Evolutionary conservation across 2,113 vertebrate species (phyloP), one percentile per base, ranked within the genome.

Genomic region (Peromyscus polionotus): DNA sequence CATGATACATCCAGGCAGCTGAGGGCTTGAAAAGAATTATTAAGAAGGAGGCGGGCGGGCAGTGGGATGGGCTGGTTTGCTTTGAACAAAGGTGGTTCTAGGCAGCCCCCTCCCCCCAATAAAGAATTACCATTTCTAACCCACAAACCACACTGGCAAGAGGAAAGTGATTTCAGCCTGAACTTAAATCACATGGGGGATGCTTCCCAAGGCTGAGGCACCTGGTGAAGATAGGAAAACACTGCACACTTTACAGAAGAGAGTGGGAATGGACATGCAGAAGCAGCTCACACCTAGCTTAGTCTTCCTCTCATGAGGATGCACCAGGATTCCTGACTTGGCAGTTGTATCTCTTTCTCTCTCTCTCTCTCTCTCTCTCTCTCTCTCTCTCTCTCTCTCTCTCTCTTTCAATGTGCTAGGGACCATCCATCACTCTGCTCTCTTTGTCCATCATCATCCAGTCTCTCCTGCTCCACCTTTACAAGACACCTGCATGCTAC

Each of bases 31-130:
- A 72, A 70, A n/a, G 45, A 70, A 72, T 51, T 17, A 0, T 51
- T 51, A 68, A 70, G 33, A 54, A 88, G 67, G 51, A 70, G 36
- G 22, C 42, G 36, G 36, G 22, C 42, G 22, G 87, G 51, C 22
- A 57, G 16, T 54, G 85, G 68, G 68, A 7, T 73, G 24, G 7
- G 1, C 14, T 59, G 36, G 22, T 59, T 42, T 16, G 36, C 13
- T 39, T 24, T 67, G n/a, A 88, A 73, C 68, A 88, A 59, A 73
- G 68, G 68, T 17, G 0, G 8, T 26, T 39, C 22, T 73, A 59
- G 42, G 22, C 24, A 13, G 12, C 9, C 0, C 22, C 6, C 1
- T 17, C 20, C 2, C 51, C 26, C 24, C 24, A 3, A 1, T 59
- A 26, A 39, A 70, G 45, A 72, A 45, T 65, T 39, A 11, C 61